These are phyloP conservation scores for Apamea sordens DNA, from an alignment of 2,888 invertebrate genomes.

Conservation along the genomic window DNA sequence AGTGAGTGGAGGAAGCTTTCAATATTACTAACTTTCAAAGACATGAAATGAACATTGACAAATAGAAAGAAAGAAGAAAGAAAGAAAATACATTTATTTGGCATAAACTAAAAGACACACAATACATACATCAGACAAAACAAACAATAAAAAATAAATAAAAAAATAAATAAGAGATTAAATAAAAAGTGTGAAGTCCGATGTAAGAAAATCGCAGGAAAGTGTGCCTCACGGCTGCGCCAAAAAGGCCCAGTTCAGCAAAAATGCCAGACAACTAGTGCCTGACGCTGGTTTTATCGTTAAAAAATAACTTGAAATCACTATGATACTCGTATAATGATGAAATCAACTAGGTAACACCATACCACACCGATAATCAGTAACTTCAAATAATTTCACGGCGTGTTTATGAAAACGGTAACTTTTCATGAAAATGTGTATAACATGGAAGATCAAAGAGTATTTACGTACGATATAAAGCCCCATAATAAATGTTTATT, in stretches of 20 bases:
- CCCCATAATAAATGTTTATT: conserved; percentile 31
- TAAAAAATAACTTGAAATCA: background rate
- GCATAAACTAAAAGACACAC: too few species aligned
- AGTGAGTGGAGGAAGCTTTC: conserved; percentile 1
- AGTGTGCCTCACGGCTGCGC: too few species aligned
- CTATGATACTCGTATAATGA: background rate
- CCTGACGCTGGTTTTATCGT: too few species aligned
- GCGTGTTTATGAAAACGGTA: conserved; percentile 18
- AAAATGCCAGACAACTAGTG: too few species aligned
- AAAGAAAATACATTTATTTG: too few species aligned
- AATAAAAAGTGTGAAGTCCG: too few species aligned
- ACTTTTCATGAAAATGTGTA: conserved; percentile 17
- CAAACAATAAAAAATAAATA: too few species aligned
- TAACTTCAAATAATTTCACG: background rate
- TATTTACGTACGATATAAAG: conserved; percentile 11
- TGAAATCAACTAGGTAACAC: background rate
- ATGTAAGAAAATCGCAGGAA: too few species aligned
- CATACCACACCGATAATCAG: background rate
- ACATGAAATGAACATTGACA: background rate
- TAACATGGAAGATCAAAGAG: conserved; percentile 28
- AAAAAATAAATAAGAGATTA: too few species aligned
- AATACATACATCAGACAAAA: too few species aligned
- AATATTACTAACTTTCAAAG: background rate
- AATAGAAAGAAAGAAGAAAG: too few species aligned
- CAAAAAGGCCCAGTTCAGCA: too few species aligned